These are phyloP conservation scores for Synergus japonicus DNA, from an alignment of 2,888 invertebrate genomes.

Conservation along the genomic window DNA sequence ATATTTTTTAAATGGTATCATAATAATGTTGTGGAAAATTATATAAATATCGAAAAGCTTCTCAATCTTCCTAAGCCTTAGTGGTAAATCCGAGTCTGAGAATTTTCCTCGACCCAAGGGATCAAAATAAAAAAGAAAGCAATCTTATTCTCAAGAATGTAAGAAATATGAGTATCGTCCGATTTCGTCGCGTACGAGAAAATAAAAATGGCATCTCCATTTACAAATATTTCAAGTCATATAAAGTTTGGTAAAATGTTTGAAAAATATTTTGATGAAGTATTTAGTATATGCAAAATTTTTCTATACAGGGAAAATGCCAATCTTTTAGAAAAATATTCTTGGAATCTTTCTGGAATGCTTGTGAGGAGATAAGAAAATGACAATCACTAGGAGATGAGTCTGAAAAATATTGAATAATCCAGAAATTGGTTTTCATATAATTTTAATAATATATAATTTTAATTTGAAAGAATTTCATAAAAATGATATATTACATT, in stretches of 20 bases:
- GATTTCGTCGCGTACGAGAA: neutral
- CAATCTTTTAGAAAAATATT: neutral
- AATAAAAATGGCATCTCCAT: constrained; percentile 7
- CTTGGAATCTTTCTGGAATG: neutral
- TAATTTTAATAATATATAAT: no score
- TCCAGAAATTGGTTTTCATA: no score
- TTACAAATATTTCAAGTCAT: constrained; percentile 9
- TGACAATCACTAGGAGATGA: neutral
- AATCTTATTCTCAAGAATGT: constrained; percentile 17
- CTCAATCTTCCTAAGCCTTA: neutral
- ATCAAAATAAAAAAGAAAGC: constrained; percentile 1
- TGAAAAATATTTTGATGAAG: neutral
- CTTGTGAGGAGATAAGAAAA: neutral
- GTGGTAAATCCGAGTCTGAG: neutral
- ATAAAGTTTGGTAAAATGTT: neutral
- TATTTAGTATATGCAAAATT: neutral
- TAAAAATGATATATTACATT: no score
- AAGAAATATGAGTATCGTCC: constrained; percentile 11
- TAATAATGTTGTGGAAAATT: neutral
- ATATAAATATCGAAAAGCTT: neutral
- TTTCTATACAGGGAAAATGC: neutral
- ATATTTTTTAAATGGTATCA: no score
- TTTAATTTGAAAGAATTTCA: no score
- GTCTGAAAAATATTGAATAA: no score
- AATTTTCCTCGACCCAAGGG: neutral